Conservation (phyloP, 2,113 vertebrate genomes). For the Asarcornis scutulata region DNA sequence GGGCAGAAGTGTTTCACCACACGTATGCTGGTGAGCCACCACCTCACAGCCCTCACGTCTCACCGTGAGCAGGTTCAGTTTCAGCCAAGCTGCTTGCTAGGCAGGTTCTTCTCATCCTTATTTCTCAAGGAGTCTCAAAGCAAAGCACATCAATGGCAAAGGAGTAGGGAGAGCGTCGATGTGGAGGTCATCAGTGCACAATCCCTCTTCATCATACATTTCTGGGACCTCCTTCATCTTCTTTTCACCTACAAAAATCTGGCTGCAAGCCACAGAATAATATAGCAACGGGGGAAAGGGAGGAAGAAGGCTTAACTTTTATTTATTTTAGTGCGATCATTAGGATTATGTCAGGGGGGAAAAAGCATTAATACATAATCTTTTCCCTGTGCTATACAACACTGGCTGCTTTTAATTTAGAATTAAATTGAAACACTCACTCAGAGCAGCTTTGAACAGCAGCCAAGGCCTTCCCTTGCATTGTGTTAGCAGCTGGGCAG, state of each 20-base stretch:
- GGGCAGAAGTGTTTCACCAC: not conserved
- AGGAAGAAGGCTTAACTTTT: constrained; percentile 77
- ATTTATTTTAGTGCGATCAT: constrained; percentile 92
- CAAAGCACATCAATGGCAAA: not conserved
- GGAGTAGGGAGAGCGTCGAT: not conserved
- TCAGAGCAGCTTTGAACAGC: constrained; percentile 87
- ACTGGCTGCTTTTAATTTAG: constrained; percentile 86
- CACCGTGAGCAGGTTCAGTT: not conserved
- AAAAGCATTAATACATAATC: constrained; percentile 89
- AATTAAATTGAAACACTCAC: constrained; percentile 85
- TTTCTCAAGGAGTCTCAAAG: constrained; percentile 3
- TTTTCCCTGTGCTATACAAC: constrained; percentile 80
- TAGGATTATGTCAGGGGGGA: constrained; percentile 87
- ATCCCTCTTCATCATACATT: constrained; percentile 17
- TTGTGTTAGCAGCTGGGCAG: constrained; percentile 91
- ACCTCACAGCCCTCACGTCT: not conserved
- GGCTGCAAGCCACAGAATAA: constrained; percentile 68
- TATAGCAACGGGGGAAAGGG: constrained; percentile 55
- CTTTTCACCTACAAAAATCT: constrained; percentile 65
- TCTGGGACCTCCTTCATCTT: constrained; percentile 42
- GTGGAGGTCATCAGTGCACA: accelerated
- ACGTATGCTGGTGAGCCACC: not conserved
- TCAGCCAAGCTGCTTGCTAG: not conserved
- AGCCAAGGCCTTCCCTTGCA: constrained; percentile 83
- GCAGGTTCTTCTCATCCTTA: not conserved